Conservation (phyloP, 2,888 invertebrate genomes). For the Platynereis dumerilii region DNA sequence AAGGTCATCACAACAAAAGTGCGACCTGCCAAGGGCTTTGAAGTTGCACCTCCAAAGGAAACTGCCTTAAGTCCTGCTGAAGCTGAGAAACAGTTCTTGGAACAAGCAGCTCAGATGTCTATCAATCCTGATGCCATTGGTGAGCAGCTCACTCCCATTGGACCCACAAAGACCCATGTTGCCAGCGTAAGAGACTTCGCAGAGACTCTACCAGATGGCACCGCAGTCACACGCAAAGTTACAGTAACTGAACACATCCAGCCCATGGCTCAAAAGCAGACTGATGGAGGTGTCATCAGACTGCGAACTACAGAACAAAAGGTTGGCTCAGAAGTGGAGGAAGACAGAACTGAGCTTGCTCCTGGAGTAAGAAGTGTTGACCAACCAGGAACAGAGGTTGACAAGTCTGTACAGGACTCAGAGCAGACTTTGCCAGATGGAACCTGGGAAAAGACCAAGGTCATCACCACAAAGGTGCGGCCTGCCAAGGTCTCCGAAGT, state of each 20-base stretch:
- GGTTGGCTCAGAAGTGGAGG: slow-evolving; percentile 25
- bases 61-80: neutral
- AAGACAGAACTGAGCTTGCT: slow-evolving; percentile 22
- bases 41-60: neutral
- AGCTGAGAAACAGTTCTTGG: slow-evolving; percentile 1
- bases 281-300: too few relatives aligned
- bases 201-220: slow-evolving; percentile 48
- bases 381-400: slow-evolving; percentile 26
- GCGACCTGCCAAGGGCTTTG: neutral
- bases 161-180: neutral
- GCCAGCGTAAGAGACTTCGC: slow-evolving; percentile 31
- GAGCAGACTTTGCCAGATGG: slow-evolving; percentile 41
- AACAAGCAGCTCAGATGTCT: too few relatives aligned
- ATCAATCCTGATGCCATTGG: too few relatives aligned
- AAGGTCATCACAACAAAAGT: slow-evolving; percentile 21
- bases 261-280: too few relatives aligned
- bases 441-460: slow-evolving; percentile 36
- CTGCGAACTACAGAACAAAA: neutral
- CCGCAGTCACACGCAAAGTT: slow-evolving; percentile 44
- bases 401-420: slow-evolving; percentile 35
- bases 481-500: slow-evolving; percentile 7
- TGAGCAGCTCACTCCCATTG: too few relatives aligned
- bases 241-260: too few relatives aligned
- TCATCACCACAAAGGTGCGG: slow-evolving; percentile 38
- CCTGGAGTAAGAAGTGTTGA: slow-evolving; percentile 24